Conservation (phyloP, 2,797 vertebrate genomes). For the Thunnus albacares region DNA sequence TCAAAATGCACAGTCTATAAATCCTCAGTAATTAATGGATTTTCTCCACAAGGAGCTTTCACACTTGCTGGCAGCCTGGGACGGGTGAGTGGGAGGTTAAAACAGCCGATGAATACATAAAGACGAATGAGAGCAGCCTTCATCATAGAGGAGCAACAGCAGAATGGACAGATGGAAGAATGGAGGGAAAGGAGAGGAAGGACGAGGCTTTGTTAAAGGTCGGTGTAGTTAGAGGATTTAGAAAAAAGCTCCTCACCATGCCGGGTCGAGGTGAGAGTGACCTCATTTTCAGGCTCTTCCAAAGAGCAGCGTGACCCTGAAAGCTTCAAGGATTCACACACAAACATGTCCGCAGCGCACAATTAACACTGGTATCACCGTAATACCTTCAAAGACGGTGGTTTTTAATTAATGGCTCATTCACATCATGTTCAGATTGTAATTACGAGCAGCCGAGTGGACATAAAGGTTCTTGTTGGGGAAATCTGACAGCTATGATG, state of each 20-base stretch:
- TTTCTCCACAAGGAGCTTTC: constrained; percentile 26
- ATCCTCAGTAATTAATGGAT: constrained; percentile 54
- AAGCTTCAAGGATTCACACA: constrained; percentile 30
- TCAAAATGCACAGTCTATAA: constrained; percentile 42
- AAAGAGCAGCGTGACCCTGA: constrained; percentile 22
- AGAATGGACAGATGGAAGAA: constrained; percentile 9
- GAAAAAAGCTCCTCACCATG: constrained; percentile 28
- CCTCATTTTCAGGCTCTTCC: constrained; percentile 59
- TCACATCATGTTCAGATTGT: no score
- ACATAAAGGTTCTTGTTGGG: no score
- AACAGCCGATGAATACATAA: constrained; percentile 48
- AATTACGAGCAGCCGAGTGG: no score
- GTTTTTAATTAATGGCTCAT: no score
- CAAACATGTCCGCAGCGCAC: neutral
- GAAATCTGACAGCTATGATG: no score
- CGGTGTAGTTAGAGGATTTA: constrained; percentile 55
- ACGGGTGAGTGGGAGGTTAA: constrained; percentile 38
- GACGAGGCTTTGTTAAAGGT: constrained; percentile 57
- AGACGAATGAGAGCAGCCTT: constrained; percentile 29
- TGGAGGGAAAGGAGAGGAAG: neutral
- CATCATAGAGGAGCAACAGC: constrained; percentile 19
- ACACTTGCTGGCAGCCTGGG: constrained; percentile 17
- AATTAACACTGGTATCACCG: neutral
- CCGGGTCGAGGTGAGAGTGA: constrained; percentile 52
- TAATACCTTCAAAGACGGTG: neutral